Evolutionary conservation across 2,888 invertebrate species (phyloP).

Genomic region (Eupelmus urozonus): DNA sequence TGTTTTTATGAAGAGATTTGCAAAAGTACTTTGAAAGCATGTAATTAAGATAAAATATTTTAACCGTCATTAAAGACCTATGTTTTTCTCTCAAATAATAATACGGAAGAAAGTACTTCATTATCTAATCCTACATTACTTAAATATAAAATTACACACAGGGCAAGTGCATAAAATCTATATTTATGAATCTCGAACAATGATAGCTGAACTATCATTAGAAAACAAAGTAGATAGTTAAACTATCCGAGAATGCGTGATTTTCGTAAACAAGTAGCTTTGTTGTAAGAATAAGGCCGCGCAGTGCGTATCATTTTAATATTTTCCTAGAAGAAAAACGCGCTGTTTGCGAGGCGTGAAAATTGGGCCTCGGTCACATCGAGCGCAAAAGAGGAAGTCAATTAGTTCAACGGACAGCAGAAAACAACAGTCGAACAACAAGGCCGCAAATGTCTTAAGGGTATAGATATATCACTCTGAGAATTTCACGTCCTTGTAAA

Average conservation of each 20-base stretch:
- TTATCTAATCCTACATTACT: too few species aligned
- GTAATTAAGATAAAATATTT: too few species aligned
- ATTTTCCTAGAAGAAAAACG: slow-evolving; percentile 42
- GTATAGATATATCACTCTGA: background rate
- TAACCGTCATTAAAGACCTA: too few species aligned
- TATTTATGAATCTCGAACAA: too few species aligned
- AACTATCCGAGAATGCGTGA: background rate
- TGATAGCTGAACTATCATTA: background rate
- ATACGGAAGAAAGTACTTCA: too few species aligned
- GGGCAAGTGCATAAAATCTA: too few species aligned
- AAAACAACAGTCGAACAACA: background rate
- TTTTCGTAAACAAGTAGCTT: slow-evolving; percentile 30
- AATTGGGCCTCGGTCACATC: slow-evolving; percentile 46
- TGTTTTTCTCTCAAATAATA: too few species aligned
- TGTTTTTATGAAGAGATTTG: too few species aligned
- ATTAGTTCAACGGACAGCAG: slow-evolving; percentile 4
- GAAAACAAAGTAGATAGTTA: background rate
- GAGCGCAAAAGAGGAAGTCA: slow-evolving; percentile 36
- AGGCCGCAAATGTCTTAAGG: slow-evolving; percentile 2
- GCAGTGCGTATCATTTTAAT: slow-evolving; percentile 14
- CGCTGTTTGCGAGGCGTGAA: slow-evolving; percentile 42
- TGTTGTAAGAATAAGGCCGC: background rate
- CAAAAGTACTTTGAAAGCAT: too few species aligned
- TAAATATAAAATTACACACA: too few species aligned
- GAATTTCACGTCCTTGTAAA: slow-evolving; percentile 24